Percentiles rank a stretch among this genome's conserved stretches.
Conservation (phyloP, 2,797 vertebrate species). For the Erpetoichthys calabaricus region DNA sequence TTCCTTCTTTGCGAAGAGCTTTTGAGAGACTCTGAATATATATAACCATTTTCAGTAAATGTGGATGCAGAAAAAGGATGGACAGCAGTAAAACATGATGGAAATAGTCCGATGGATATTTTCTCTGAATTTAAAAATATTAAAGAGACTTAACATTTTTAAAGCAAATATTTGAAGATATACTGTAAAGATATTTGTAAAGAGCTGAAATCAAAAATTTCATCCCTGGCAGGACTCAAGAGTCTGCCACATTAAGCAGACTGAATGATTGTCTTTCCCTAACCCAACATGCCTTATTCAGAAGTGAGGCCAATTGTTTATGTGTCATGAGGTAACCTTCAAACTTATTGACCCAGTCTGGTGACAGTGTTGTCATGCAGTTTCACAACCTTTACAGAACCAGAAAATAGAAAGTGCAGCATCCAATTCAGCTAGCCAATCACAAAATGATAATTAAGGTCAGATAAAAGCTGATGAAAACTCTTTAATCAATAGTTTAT, state of each 20-base stretch:
- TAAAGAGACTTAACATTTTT: too few relatives aligned
- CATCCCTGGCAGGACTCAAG: background rate
- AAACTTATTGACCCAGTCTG: constrained; percentile 4
- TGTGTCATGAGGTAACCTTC: background rate
- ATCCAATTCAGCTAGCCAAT: constrained; percentile 14
- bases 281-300: background rate
- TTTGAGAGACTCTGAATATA: too few relatives aligned
- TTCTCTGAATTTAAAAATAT: too few relatives aligned
- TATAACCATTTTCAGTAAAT: too few relatives aligned
- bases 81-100: too few relatives aligned
- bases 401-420: constrained; percentile 8
- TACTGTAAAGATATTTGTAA: too few relatives aligned
- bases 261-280: background rate
- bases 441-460: constrained; percentile 26
- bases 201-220: too few relatives aligned
- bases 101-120: too few relatives aligned
- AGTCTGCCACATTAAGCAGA: background rate
- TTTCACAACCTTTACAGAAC: constrained; percentile 8
- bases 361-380: constrained; percentile 10
- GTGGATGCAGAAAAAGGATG: too few relatives aligned
- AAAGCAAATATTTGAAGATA: too few relatives aligned
- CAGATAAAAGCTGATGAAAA: constrained; percentile 25
- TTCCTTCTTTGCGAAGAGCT: too few relatives aligned
- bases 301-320: background rate
- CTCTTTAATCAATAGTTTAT: constrained; percentile 29